Conservation (phyloP, 2,113 vertebrate genomes). For the Mugil cephalus region DNA sequence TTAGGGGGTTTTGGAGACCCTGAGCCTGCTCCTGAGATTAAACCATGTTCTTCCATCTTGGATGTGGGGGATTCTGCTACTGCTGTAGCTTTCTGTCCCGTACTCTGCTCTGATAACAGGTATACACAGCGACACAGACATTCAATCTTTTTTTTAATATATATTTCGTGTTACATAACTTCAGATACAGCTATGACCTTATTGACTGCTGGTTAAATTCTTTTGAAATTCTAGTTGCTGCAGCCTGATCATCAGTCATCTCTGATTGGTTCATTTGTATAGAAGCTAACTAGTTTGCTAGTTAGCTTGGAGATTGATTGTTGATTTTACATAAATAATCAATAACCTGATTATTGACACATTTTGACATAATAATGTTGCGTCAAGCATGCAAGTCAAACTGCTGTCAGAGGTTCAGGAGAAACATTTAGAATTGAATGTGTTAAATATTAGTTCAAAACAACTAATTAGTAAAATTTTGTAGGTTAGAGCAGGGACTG, state of each 20-base stretch:
- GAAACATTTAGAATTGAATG: no score
- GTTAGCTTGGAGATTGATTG: no score
- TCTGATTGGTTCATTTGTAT: no score
- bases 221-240: background rate
- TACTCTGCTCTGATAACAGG: constrained; percentile 84
- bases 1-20: constrained; percentile 58
- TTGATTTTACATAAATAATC: no score
- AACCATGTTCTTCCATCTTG: constrained; percentile 89
- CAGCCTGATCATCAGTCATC: background rate
- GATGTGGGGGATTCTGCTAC: constrained; percentile 93
- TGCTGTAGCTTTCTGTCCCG: constrained; percentile 88
- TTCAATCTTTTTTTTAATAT: background rate
- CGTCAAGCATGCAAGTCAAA: no score
- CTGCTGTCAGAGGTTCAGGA: no score
- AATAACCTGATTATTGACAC: no score
- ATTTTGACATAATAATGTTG: no score
- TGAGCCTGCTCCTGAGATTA: constrained; percentile 61
- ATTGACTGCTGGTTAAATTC: no score
- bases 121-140: constrained; percentile 59
- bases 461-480: no score
- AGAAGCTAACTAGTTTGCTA: no score
- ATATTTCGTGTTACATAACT: background rate
- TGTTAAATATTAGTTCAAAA: background rate
- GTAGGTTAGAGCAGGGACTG: background rate
- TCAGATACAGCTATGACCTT: no score